These are phyloP conservation scores for Tolypeutes matacus DNA, from an alignment of 2,797 vertebrate genomes.

Conservation along the genomic window DNA sequence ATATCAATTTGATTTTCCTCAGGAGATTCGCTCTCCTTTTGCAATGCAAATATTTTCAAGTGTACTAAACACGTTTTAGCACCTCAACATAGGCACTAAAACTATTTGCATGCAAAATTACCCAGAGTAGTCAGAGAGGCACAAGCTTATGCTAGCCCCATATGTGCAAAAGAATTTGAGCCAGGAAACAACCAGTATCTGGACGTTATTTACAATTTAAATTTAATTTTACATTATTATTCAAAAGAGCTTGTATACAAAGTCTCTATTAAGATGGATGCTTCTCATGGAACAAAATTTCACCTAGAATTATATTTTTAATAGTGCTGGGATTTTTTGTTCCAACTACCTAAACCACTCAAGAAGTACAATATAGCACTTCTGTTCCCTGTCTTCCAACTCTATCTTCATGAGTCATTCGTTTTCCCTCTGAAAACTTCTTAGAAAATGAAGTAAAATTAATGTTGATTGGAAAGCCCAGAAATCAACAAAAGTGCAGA, in stretches of 20 bases:
- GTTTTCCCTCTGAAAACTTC: conserved; percentile 6
- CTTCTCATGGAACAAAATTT: conserved; percentile 81
- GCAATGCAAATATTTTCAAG: conserved; percentile 92
- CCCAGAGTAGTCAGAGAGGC: conserved; percentile 90
- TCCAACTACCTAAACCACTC: conserved; percentile 74
- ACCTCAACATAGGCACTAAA: conserved; percentile 90
- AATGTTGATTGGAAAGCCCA: conserved; percentile 53
- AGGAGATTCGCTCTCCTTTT: conserved; percentile 88
- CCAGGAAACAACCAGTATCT: conserved; percentile 89
- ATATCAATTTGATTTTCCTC: conserved; percentile 89
- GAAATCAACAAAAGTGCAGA: conserved; percentile 58
- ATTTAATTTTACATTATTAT: conserved; percentile 89
- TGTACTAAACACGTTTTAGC: conserved; percentile 92
- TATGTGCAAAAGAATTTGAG: conserved; percentile 90
- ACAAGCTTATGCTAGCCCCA: conserved; percentile 91
- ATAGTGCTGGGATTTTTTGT: conserved; percentile 63
- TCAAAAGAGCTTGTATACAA: conserved; percentile 87
- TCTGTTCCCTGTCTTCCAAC: neutral
- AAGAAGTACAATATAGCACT: conserved; percentile 55
- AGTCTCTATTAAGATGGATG: conserved; percentile 88
- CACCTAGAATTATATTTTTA: conserved; percentile 78
- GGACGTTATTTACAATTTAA: conserved; percentile 91
- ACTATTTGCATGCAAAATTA: conserved; percentile 92
- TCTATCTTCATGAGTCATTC: neutral
- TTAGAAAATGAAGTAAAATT: conserved; percentile 44